Evolutionary conservation across 1,140 invertebrate species (phyloP), one percentile per base, ranked within the genome.

Genomic region (Piezodorus guildinii): DNA sequence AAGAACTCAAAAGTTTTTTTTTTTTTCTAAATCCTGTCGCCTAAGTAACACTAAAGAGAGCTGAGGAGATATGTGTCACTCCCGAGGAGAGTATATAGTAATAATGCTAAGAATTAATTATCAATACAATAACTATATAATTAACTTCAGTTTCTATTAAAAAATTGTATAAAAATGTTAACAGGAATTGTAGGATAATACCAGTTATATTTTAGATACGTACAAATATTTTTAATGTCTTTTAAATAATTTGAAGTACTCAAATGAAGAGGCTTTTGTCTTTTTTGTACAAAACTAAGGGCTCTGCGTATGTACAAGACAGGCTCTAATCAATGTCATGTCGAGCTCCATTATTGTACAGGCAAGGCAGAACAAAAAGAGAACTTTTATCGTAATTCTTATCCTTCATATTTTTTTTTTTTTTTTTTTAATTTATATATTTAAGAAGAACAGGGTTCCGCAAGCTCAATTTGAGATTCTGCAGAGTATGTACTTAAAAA

Each of bases 181-280:
- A 58, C 21, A 58, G 30, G 30, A 58, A 58, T 27, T 23, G 21
- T 27, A n/a, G 16, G 54, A 27, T 58, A 58, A 58, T 58, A 58
- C 46, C 46, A 49, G 46, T 49, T 49, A 49, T 49, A 49, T 49
- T 49, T 49, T 49, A 49, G 46, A 19, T 49, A 49, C 46, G 21
- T 49, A 49, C 46, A 49, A 49, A 49, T 21, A 49, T 49, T 39
- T 39, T 49, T 19, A 49, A 49, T 49, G 46, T 49, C 46, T 49
- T 49, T 49, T 49, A 49, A 49, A 49, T 49, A 58, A 58, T n/a
- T 23, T n/a, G 23, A 58, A 58, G 23, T 6, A 27, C 16, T 58
- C 25, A 58, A 58, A 27, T 58, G 54, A 58, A 58, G 54, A 58
- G 46, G 46, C 46, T 49, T 49, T 49, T 49, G 46, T 49, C 46